Percentiles rank a stretch among this genome's conserved stretches.
These are phyloP conservation scores for Hexactinellida sp. DNA, from an alignment of 37 sponge, comb jelly and placozoan species.

Conservation along the genomic window DNA sequence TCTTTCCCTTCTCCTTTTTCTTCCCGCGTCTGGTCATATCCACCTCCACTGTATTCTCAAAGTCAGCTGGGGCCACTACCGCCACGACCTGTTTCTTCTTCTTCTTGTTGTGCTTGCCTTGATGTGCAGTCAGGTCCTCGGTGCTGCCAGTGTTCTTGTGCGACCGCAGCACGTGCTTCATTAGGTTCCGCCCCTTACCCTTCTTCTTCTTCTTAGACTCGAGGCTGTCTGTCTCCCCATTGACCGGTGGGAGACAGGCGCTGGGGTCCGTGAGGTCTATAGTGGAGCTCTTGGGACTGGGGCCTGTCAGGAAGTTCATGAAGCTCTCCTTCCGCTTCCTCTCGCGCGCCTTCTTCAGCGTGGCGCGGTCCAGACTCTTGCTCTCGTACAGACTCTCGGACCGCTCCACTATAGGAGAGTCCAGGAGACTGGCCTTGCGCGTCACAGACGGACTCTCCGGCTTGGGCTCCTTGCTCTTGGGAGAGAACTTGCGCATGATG, in stretches of 20 bases:
- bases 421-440: neutral
- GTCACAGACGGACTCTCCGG: neutral
- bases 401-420: neutral
- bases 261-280: neutral
- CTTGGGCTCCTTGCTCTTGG: neutral
- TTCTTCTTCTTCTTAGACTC: neutral
- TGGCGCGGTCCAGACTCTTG: neutral
- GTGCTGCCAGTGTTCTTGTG: neutral
- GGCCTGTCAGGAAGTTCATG: neutral
- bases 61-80: neutral
- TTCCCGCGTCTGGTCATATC: neutral
- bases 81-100: neutral
- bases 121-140: neutral
- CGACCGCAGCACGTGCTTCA: neutral
- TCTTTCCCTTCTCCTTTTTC: neutral
- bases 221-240: neutral
- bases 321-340: neutral
- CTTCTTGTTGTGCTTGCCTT: neutral
- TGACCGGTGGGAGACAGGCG: neutral
- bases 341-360: neutral
- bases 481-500: neutral
- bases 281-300: neutral
- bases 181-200: neutral
- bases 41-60: slow-evolving; percentile 9
- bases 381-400: slow-evolving; percentile 12